Evolutionary conservation across 2,797 vertebrate genomes (phyloP), one percentile per base, ranked within the genome.

Genomic region (Lutjanus campechanus): DNA sequence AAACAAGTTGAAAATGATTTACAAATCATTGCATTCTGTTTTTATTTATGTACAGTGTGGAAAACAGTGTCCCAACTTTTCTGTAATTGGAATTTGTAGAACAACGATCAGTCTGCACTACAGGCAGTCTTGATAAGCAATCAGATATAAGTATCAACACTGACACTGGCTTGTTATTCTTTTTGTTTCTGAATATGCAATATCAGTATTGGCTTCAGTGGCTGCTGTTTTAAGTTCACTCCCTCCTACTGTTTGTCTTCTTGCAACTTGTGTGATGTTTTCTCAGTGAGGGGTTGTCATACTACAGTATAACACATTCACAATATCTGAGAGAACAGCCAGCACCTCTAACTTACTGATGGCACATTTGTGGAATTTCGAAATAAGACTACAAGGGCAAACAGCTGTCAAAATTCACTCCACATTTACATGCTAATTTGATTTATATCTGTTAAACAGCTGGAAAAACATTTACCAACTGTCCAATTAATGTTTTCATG

Each of bases 171-270:
- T 53, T 55, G 4, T 43, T 47, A n/a, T 25, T 17, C 6, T 5
- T 15, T 55, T 16, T 65, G 15, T 63, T 25, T 53, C 4, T 72
- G 7, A 44, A 43, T 36, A 78, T 29, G 1, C 20, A 22, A 9
- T 25, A 20, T 16, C 19, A 12, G 8, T 22, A 13, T 50, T 7
- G 8, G 5, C 12, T 72, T 51, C 3, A 44, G 4, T 10, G 68
- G 87, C 87, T 89, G 90, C 90, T 86, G 73, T 86, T 59, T 72
- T 40, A 76, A 73, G 75, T 85, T 71, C 55, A 12, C 44, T 84
- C 54, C 41, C 41, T 36, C 1, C 43, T 36, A 6, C 50, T 41
- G 8, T 16, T 20, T 49, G 9, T 58, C n/a, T 53, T 62, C 20
- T 8, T 70, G n/a, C 25, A 56, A 7, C 19, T 8, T 62, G 11